Conservation (phyloP, 64 coral and sea anemone genomes). For the Platygyra sinensis region DNA sequence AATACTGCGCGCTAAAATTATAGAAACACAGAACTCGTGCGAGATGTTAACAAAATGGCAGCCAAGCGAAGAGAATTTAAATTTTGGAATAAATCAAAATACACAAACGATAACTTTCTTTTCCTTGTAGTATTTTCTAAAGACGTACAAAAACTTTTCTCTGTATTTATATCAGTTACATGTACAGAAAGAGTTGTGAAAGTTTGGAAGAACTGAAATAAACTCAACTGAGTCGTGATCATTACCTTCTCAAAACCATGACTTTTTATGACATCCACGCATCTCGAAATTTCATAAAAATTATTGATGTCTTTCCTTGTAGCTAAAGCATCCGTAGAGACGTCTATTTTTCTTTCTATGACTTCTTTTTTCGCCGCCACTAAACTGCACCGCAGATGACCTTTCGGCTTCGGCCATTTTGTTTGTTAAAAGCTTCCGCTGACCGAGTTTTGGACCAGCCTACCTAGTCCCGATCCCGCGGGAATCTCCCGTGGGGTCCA, state of each 20-base stretch:
- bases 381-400: conserved; percentile 59
- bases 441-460: not conserved
- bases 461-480: no score
- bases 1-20: no score
- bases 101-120: no score
- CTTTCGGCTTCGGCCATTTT: conserved; percentile 69
- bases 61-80: no score
- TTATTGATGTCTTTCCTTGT: conserved; percentile 25
- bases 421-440: not conserved
- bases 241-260: conserved; percentile 77
- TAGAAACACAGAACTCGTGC: no score
- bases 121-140: no score
- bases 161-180: no score
- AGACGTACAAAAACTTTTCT: no score
- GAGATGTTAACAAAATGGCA: no score
- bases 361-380: conserved; percentile 71
- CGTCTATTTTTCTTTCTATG: conserved; percentile 64
- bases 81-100: no score
- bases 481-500: no score
- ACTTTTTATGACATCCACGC: conserved; percentile 49
- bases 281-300: conserved; percentile 77
- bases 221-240: not conserved
- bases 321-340: conserved; percentile 12
- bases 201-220: not conserved
- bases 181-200: no score